Conservation (phyloP, 1,140 invertebrate genomes). For the Phocides pigmalion region DNA sequence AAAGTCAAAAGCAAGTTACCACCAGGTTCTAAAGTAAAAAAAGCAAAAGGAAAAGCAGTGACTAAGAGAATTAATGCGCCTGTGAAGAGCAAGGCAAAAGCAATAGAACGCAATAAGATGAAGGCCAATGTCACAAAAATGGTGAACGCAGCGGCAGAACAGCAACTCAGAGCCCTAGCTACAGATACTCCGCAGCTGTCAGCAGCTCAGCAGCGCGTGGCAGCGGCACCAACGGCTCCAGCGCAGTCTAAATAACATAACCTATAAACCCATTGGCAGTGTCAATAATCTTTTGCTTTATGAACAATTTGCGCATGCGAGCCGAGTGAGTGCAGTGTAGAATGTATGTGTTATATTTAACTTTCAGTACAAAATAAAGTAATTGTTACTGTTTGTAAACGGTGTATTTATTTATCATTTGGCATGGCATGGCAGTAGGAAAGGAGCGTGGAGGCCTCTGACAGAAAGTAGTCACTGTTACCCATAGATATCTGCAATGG, state of each 20-base stretch:
- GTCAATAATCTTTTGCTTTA: not conserved
- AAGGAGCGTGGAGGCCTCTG: too few relatives aligned
- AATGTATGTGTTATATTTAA: too few relatives aligned
- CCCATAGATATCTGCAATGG: too few relatives aligned
- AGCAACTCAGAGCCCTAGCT: slow-evolving; percentile 67
- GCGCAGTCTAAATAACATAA: slow-evolving; percentile 47
- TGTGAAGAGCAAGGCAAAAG: slow-evolving; percentile 58
- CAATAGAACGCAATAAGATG: slow-evolving; percentile 67
- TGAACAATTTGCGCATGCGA: not conserved
- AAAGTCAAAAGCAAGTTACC: slow-evolving; percentile 78
- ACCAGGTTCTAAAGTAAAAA: slow-evolving; percentile 65
- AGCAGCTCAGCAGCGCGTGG: slow-evolving; percentile 66
- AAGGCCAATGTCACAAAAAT: slow-evolving; percentile 74
- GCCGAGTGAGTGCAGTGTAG: too few relatives aligned
- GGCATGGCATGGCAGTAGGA: too few relatives aligned
- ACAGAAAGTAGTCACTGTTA: too few relatives aligned
- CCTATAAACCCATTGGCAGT: not conserved
- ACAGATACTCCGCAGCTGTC: slow-evolving; percentile 65
- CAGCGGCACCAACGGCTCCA: slow-evolving; percentile 66
- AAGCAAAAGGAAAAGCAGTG: slow-evolving; percentile 68
- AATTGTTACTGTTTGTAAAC: too few relatives aligned
- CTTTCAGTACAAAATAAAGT: too few relatives aligned
- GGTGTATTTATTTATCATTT: too few relatives aligned
- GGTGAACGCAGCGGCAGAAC: slow-evolving; percentile 74
- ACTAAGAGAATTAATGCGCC: slow-evolving; percentile 72